phyloP scores from a whole-genome alignment of 2,797 vertebrate species.

The Myotis vivesi region DNA sequence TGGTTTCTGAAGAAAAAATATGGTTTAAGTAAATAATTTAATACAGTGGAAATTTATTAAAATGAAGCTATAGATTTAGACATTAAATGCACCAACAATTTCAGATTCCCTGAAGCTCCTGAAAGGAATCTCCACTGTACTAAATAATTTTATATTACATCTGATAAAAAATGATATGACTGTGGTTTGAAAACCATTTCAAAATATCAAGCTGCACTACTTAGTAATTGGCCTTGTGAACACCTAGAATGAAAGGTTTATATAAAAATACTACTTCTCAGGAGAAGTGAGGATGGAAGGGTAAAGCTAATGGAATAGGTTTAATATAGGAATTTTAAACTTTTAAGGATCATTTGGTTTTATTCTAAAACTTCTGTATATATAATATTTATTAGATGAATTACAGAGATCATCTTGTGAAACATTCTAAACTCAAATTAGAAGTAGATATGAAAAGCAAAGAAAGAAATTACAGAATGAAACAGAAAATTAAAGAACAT shows the following conservation, averaged over 20 bases:
- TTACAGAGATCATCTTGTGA: neutral
- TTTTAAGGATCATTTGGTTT: neutral
- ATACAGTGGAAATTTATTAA: constrained; percentile 43
- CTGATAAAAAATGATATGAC: neutral
- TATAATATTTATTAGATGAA: neutral
- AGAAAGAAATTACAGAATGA: constrained; percentile 50
- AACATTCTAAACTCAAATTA: constrained; percentile 51
- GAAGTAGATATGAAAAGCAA: constrained; percentile 44
- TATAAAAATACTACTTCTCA: neutral
- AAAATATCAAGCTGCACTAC: neutral
- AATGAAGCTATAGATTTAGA: constrained; percentile 31
- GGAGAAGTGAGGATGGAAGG: neutral
- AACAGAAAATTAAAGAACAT: constrained; percentile 41
- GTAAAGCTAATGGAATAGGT: neutral
- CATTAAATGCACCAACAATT: neutral
- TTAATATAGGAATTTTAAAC: neutral
- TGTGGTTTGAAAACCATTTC: constrained; percentile 44
- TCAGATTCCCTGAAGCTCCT: neutral
- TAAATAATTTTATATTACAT: constrained; percentile 30
- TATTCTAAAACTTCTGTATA: constrained; percentile 42
- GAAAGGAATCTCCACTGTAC: constrained; percentile 17
- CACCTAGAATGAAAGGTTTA: neutral
- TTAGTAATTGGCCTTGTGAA: constrained; percentile 38
- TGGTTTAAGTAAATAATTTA: constrained; percentile 56
- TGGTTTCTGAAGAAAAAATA: constrained; percentile 52